Conservation (phyloP, 2,888 invertebrate genomes). For the Panopea generosa region DNA sequence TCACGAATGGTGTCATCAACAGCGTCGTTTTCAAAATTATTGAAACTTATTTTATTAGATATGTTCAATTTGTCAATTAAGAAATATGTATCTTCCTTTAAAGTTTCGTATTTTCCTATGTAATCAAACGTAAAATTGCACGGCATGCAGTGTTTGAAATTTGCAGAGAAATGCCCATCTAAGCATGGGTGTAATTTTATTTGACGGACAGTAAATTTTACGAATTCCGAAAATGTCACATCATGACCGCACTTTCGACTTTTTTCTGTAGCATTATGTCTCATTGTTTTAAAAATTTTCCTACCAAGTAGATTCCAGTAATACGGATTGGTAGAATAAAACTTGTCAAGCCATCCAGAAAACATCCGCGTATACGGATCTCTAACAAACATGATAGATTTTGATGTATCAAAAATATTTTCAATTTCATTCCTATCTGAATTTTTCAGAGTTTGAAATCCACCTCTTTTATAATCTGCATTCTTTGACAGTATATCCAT, state of each 20-base stretch:
- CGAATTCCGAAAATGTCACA: conserved; percentile 65
- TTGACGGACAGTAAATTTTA: neutral
- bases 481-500: conserved; percentile 14
- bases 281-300: conserved; percentile 26
- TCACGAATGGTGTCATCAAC: neutral
- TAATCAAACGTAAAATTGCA: neutral
- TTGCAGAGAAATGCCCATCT: neutral
- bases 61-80: neutral
- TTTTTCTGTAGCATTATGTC: conserved; percentile 27
- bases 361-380: conserved; percentile 65
- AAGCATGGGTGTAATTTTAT: neutral
- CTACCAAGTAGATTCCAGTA: conserved; percentile 58
- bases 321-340: conserved; percentile 62
- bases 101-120: neutral
- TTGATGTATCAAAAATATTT: conserved; percentile 10
- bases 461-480: conserved; percentile 22
- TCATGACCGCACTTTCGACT: conserved; percentile 61
- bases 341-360: conserved; percentile 69
- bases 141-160: neutral
- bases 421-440: conserved; percentile 7
- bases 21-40: neutral
- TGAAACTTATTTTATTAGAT: neutral
- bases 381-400: conserved; percentile 58
- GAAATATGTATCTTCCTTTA: neutral
- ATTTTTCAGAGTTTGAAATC: conserved; percentile 28